Base-by-base conservation (phyloP, 2,888 invertebrate species). In the Balanococcus diminutus region DNA sequence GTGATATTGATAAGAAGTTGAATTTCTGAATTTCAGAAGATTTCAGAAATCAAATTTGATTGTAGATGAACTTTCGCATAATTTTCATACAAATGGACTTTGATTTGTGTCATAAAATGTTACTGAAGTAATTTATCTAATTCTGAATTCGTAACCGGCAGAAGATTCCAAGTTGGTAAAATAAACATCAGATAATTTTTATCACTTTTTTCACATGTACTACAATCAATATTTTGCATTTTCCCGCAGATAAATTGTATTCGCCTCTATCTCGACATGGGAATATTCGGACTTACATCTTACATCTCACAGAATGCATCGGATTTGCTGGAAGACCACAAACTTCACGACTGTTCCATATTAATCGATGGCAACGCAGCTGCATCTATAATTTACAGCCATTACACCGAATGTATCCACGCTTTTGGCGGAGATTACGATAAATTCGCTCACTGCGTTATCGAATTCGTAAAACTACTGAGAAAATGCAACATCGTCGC, bases 381-480 rank as follows among this genome's bases (percentile, higher is more conserved):
- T 82, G 93, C 93, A 72, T 93, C 93, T 32, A 93, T 94, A 88
- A 89, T 96, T 1, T 96, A 95, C 89, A 91, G 91, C 88, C 90
- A 91, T 88, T 90, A 92, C 32, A 91, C 93, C 84, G 92, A 92
- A 87, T 92, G 92, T 87, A 92, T 92, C 88, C 93, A 94, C 81
- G 94, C 94, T 3, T 96, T 96, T 89, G 96, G 96, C 2, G 96
- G 96, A 0, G 96, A 97, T 89, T 96, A 96, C 89, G 95, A 96
- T 88, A 93, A 93, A 87, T 95, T 93, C 89, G 93, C 93, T n/a
- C 90, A 92, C 9, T 91, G 91, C 19, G 91, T 95, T 0, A 90
- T 91, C 56, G 91, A 92, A 82, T 96, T 96, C 89, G 95, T 96
- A 88, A 91, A 93, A 81, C 91, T 93, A 14, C 89, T 96, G 11